Conservation (phyloP, 2,888 invertebrate species). For the Aporophyla nigra region DNA sequence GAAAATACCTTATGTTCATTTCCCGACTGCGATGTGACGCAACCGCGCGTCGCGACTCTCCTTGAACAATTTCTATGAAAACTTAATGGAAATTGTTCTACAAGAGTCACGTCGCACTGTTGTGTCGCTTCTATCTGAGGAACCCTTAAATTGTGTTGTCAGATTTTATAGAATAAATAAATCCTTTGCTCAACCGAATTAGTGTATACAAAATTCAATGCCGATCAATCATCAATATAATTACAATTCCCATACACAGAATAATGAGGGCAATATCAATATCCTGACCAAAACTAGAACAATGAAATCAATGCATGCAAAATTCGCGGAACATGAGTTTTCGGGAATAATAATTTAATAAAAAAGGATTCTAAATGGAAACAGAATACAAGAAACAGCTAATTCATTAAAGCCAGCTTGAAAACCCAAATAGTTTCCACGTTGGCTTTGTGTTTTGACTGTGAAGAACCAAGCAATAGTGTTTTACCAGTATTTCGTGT, state of each 20-base stretch:
- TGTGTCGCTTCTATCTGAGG: too few relatives aligned
- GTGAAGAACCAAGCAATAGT: not conserved
- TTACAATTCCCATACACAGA: not conserved
- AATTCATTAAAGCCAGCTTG: not conserved
- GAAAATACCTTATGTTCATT: not conserved
- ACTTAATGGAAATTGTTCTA: too few relatives aligned
- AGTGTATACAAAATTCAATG: not conserved
- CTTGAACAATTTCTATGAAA: too few relatives aligned
- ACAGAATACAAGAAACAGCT: not conserved
- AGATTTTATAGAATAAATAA: not conserved
- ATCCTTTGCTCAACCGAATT: not conserved
- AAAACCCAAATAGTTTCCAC: too few relatives aligned
- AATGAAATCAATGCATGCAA: not conserved
- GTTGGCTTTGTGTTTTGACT: too few relatives aligned
- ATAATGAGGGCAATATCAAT: not conserved
- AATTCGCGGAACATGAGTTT: not conserved
- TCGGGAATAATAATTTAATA: not conserved
- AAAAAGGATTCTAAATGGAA: not conserved
- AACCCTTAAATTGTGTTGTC: not conserved
- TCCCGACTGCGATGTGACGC: too few relatives aligned
- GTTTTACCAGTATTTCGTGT: not conserved
- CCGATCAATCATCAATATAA: not conserved
- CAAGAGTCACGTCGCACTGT: too few relatives aligned
- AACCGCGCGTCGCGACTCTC: too few relatives aligned
- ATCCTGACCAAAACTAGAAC: not conserved